Evolutionary conservation across 2,113 vertebrate species (phyloP).

Genomic region (Toxotes chatareus): DNA sequence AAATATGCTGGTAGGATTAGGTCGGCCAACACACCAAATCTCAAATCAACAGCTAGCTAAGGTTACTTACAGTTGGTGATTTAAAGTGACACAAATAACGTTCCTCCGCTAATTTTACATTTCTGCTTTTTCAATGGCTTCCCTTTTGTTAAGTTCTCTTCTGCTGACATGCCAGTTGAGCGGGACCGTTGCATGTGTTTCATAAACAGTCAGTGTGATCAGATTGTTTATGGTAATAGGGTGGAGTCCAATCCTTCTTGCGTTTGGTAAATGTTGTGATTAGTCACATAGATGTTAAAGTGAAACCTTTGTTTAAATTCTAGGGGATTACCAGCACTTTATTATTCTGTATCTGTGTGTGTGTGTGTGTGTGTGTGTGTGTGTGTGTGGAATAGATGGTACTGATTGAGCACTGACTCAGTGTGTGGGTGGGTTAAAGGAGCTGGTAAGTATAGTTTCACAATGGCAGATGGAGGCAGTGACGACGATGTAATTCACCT

Average conservation of each 20-base stretch:
- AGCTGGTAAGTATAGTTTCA: constrained; percentile 64
- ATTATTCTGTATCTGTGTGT: constrained; percentile 5
- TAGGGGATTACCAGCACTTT: constrained; percentile 44
- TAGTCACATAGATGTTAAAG: background rate
- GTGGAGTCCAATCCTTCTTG: background rate
- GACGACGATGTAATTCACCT: constrained; percentile 91
- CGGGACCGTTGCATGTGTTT: background rate
- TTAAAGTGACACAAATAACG: background rate
- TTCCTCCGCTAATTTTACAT: background rate
- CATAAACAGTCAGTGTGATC: background rate
- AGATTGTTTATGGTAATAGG: background rate
- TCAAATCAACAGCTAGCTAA: background rate
- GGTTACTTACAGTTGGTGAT: background rate
- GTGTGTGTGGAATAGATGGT: constrained; percentile 67
- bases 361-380: constrained; percentile 33
- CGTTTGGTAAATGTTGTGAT: background rate
- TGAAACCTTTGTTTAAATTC: constrained; percentile 26
- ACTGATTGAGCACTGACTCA: constrained; percentile 59
- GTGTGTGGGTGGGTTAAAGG: constrained; percentile 51
- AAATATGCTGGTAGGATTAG: background rate
- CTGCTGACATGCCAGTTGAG: background rate
- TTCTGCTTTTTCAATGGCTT: background rate
- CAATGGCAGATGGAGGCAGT: constrained; percentile 90
- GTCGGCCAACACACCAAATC: background rate
- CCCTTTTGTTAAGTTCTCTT: constrained; percentile 6